phyloP scores from a whole-genome alignment of 2,113 vertebrate genomes.

The Parus major region DNA sequence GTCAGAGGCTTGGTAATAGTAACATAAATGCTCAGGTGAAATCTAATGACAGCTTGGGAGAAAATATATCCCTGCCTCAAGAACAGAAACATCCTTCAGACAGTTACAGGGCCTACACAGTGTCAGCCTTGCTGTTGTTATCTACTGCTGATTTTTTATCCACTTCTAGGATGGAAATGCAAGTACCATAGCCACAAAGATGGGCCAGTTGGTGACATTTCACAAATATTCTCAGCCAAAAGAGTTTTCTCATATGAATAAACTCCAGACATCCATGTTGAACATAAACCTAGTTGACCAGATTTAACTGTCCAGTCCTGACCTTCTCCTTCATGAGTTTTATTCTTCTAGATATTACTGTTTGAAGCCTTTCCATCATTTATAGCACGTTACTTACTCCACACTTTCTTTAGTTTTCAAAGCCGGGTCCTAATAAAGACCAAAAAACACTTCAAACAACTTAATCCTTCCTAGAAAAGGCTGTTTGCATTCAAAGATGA shows the following conservation, averaged over 20 bases:
- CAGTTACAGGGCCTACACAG: background rate
- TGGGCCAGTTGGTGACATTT: background rate
- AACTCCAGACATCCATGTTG: background rate
- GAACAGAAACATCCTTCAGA: background rate
- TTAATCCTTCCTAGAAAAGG: slow-evolving; percentile 57
- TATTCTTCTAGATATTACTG: background rate
- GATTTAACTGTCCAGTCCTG: background rate
- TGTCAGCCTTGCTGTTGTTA: background rate
- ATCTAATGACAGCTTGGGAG: background rate
- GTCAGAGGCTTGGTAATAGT: background rate
- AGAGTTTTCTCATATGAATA: background rate
- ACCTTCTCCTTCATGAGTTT: background rate
- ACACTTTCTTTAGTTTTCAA: slow-evolving; percentile 49
- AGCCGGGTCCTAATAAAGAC: slow-evolving; percentile 21
- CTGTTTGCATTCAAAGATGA: slow-evolving; percentile 74
- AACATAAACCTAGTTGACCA: background rate
- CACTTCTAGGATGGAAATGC: background rate
- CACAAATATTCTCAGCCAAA: background rate
- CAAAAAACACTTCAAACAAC: slow-evolving; percentile 38
- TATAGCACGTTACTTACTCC: background rate
- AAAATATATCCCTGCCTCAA: background rate
- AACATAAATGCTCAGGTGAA: background rate
- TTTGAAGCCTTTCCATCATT: background rate
- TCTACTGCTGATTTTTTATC: background rate
- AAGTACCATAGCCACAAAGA: background rate